These are phyloP conservation scores for Hanleya hanleyi DNA, from an alignment of 2,888 invertebrate species.

Conservation along the genomic window DNA sequence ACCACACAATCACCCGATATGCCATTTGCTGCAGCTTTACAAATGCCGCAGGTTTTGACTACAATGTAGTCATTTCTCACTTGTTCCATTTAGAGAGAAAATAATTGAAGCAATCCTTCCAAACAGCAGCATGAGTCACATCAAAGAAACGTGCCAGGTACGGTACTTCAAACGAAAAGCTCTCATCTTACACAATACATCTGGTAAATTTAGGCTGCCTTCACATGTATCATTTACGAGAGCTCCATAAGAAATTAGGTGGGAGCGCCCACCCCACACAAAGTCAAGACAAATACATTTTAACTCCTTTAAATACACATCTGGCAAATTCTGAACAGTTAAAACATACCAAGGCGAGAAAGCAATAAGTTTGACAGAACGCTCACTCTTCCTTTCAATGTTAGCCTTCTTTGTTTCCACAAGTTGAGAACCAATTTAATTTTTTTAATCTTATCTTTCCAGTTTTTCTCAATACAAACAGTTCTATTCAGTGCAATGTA, in stretches of 20 bases:
- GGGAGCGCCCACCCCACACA: background rate
- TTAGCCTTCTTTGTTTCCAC: constrained; percentile 5
- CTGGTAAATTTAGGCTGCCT: background rate
- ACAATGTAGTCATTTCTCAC: too few relatives aligned
- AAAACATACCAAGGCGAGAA: background rate
- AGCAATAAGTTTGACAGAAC: background rate
- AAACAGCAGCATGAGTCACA: background rate
- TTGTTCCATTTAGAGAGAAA: background rate
- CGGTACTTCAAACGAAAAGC: background rate
- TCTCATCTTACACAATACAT: background rate
- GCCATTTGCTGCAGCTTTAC: too few relatives aligned
- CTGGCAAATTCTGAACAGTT: background rate
- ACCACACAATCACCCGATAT: too few relatives aligned
- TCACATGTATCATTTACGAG: background rate
- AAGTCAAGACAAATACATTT: background rate
- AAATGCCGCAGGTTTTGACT: too few relatives aligned
- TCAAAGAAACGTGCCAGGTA: background rate
- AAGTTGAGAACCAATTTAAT: background rate
- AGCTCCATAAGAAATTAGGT: background rate
- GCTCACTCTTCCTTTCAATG: background rate
- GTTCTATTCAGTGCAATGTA: background rate
- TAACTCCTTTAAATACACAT: background rate
- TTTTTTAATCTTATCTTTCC: background rate
- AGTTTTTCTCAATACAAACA: background rate
- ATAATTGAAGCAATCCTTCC: background rate